These are phyloP conservation scores for Drosophila fungiperda DNA, from an alignment of 2,888 invertebrate genomes.

Conservation along the genomic window DNA sequence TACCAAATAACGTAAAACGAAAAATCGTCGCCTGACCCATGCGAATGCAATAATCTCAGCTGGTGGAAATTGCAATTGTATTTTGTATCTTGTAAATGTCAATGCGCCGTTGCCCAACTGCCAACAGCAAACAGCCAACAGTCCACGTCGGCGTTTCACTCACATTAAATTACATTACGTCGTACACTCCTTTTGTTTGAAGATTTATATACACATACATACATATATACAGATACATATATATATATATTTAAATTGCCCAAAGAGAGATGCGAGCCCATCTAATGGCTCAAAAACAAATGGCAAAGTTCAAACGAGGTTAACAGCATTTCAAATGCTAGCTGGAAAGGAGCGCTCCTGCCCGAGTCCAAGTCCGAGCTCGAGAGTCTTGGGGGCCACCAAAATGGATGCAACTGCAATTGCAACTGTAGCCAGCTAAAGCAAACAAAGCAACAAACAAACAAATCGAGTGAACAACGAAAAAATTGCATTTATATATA, in stretches of 20 bases:
- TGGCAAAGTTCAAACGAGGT: conserved; percentile 82
- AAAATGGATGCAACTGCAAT: conserved; percentile 69
- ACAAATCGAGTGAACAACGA: conserved; percentile 43
- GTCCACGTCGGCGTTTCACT: conserved; percentile 43
- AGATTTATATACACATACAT: conserved; percentile 2
- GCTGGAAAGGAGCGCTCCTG: conserved; percentile 55
- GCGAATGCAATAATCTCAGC: conserved; percentile 63
- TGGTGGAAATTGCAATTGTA: conserved; percentile 47
- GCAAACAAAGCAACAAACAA: conserved; percentile 61
- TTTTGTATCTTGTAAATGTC: conserved; percentile 71
- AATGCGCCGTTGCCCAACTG: conserved; percentile 67
- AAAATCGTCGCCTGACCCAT: conserved; percentile 65
- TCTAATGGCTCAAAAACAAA: conserved; percentile 79
- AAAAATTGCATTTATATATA: neutral
- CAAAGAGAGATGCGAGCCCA: conserved; percentile 68
- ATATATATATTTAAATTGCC: conserved; percentile 69
- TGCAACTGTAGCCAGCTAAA: conserved; percentile 47
- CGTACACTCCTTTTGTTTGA: conserved; percentile 72
- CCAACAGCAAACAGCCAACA: conserved; percentile 22
- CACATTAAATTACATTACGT: conserved; percentile 71
- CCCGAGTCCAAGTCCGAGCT: conserved; percentile 20
- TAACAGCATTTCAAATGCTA: conserved; percentile 77
- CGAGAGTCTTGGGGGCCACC: conserved; percentile 51
- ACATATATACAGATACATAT: neutral
- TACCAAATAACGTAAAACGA: conserved; percentile 9